Evolutionary conservation across 2,888 invertebrate genomes (phyloP).

Genomic region (Rhagium mordax): DNA sequence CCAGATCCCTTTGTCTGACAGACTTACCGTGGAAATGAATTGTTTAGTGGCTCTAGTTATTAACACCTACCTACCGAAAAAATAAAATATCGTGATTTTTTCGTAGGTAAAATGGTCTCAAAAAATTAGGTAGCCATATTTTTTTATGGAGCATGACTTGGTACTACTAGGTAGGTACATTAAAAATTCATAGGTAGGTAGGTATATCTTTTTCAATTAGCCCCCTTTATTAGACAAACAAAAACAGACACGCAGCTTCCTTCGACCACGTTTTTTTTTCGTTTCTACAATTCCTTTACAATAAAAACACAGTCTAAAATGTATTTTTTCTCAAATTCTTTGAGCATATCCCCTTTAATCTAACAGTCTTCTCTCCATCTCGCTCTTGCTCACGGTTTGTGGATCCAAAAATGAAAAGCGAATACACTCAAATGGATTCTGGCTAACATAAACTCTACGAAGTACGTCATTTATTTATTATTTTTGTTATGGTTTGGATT

Average conservation of each 20-base stretch:
- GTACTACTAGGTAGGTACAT: too few species aligned
- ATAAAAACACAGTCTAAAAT: conserved; percentile 46
- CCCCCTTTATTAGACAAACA: too few species aligned
- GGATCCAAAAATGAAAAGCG: conserved; percentile 58
- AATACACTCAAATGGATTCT: conserved; percentile 57
- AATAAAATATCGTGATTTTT: too few species aligned
- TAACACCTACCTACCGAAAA: too few species aligned
- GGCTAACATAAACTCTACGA: conserved; percentile 46
- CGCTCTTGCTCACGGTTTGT: conserved; percentile 55
- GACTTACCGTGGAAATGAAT: too few species aligned
- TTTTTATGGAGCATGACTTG: too few species aligned
- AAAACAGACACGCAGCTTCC: neutral
- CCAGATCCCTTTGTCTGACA: neutral
- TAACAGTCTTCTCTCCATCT: conserved; percentile 64
- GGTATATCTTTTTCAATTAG: neutral
- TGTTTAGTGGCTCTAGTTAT: too few species aligned
- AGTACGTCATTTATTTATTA: conserved; percentile 50
- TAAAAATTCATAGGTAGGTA: too few species aligned
- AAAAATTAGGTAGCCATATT: too few species aligned
- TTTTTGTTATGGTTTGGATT: conserved; percentile 40
- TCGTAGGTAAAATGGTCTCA: neutral
- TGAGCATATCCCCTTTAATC: conserved; percentile 65
- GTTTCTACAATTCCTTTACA: conserved; percentile 25
- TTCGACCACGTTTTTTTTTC: conserved; percentile 9
- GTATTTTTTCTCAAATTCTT: conserved; percentile 50